These are phyloP conservation scores for Alviniconcha strummeri DNA, from an alignment of 2,888 invertebrate species.

Conservation along the genomic window DNA sequence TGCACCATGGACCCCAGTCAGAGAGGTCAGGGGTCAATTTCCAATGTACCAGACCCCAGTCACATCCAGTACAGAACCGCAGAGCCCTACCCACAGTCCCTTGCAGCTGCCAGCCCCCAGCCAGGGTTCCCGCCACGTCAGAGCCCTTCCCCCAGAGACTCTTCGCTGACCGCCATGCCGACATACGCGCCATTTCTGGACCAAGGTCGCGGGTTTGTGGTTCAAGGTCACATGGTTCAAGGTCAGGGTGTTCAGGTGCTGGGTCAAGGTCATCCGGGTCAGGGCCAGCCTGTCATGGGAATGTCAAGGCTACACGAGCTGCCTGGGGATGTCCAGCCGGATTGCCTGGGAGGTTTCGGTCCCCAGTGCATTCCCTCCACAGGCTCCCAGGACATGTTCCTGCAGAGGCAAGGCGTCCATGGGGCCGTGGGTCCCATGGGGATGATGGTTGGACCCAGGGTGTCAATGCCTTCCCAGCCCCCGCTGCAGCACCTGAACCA, in stretches of 20 bases:
- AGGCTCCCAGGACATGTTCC: no score
- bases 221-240: not conserved
- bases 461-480: no score
- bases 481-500: no score
- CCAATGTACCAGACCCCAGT: not conserved
- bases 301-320: slow-evolving; percentile 12
- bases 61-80: not conserved
- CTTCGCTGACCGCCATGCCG: not conserved
- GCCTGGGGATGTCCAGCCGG: not conserved
- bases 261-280: not conserved
- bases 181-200: not conserved
- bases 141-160: not conserved
- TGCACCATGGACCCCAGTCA: slow-evolving; percentile 1
- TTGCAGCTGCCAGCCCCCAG: not conserved
- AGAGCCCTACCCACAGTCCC: no score
- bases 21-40: not conserved
- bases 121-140: not conserved
- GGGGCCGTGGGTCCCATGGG: no score
- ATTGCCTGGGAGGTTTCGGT: not conserved
- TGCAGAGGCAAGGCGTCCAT: no score
- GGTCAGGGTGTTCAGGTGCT: not conserved
- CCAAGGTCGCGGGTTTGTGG: not conserved
- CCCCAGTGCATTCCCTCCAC: no score
- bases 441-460: no score
- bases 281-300: slow-evolving; percentile 5